Percentiles rank a stretch among this genome's conserved stretches.
Evolutionary conservation across 2,888 invertebrate species (phyloP).

Genomic region (Quadroppia sp.): DNA sequence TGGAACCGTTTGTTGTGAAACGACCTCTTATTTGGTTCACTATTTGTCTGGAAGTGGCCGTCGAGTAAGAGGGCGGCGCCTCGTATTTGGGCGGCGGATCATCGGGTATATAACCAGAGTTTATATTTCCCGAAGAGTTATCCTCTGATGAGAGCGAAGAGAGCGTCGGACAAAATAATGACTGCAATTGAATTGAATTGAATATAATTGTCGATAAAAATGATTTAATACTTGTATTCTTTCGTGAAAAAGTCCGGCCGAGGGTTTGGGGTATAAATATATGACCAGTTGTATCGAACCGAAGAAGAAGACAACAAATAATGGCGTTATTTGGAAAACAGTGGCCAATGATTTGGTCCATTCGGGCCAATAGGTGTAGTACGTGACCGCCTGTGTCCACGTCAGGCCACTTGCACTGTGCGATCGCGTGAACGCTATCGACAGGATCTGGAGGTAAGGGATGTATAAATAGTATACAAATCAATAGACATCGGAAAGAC

Average conservation of each 20-base stretch:
- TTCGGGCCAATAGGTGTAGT: conserved; percentile 64
- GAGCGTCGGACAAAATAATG: conserved; percentile 34
- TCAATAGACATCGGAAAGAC: not conserved
- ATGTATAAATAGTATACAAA: conserved; percentile 32
- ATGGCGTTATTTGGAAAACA: conserved; percentile 66
- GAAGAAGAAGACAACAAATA: conserved; percentile 60
- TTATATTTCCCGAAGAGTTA: conserved; percentile 43
- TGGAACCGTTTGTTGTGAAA: conserved; percentile 3
- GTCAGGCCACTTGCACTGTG: conserved; percentile 40
- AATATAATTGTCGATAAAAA: not conserved
- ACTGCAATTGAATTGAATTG: not conserved
- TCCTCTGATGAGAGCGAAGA: not conserved
- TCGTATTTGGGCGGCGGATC: conserved; percentile 90
- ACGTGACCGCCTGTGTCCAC: conserved; percentile 37
- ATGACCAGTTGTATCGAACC: conserved; percentile 25
- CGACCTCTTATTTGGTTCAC: conserved; percentile 44
- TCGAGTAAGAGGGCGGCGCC: conserved; percentile 86
- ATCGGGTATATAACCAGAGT: conserved; percentile 43
- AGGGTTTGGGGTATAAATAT: conserved; percentile 27
- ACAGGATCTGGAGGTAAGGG: conserved; percentile 57
- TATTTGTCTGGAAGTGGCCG: conserved; percentile 67
- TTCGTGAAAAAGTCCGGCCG: conserved; percentile 28
- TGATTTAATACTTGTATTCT: conserved; percentile 11
- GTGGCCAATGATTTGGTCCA: conserved; percentile 76
- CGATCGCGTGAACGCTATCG: conserved; percentile 61